Conservation (phyloP, 2,888 invertebrate genomes). For the Crocallis elinguaria region DNA sequence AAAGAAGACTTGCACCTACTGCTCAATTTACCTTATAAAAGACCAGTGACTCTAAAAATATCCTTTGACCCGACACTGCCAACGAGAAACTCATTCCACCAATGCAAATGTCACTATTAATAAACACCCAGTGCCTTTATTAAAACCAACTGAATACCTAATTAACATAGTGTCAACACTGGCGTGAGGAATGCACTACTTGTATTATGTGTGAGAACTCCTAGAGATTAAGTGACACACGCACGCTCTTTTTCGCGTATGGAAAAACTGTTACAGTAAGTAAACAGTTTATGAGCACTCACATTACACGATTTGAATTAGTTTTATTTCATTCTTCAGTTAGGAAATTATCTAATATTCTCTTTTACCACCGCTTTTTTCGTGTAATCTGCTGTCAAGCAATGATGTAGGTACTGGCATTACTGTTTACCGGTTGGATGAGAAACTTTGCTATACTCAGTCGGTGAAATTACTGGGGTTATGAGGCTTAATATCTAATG, state of each 20-base stretch:
- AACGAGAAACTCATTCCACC: constrained; percentile 48
- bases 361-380: too few species aligned
- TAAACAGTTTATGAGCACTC: too few species aligned
- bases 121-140: constrained; percentile 58
- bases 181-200: constrained; percentile 65
- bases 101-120: constrained; percentile 58
- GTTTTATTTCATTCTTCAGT: too few species aligned
- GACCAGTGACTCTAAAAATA: constrained; percentile 21
- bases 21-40: too few species aligned
- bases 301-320: too few species aligned
- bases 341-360: too few species aligned
- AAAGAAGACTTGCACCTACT: constrained; percentile 7
- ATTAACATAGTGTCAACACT: constrained; percentile 73
- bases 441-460: too few species aligned
- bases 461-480: too few species aligned
- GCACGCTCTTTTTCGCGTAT: not conserved
- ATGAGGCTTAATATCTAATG: too few species aligned
- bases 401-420: too few species aligned
- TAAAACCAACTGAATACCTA: constrained; percentile 61
- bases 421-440: too few species aligned
- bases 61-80: constrained; percentile 11
- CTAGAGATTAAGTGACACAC: not conserved
- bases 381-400: too few species aligned
- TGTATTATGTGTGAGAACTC: constrained; percentile 40
- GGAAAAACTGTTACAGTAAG: not conserved